Base-by-base conservation (phyloP, 2,797 vertebrate genomes). In the Tarsius wallacei region DNA sequence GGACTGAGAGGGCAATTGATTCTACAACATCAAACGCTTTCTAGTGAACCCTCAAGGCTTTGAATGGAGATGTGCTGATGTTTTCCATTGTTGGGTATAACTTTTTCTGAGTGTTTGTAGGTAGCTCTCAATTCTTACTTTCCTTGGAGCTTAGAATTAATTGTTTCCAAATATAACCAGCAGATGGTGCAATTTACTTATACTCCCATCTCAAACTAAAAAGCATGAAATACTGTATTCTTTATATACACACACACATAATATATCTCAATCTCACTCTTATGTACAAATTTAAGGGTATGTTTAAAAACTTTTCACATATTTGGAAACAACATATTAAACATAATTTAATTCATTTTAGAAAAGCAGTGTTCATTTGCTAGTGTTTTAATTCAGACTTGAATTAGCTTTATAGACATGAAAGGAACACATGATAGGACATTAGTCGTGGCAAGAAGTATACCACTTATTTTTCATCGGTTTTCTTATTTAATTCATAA, bases 111-210 rank as follows among this genome's bases (percentile, higher is more conserved):
- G 42, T 68, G 1, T 73, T 96, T 47, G 76, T 57, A 63, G 26
- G 21, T 63, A 61, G 26, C 7, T 82, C 19, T 81, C 26, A 63
- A 22, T 78, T 94, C 63, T 87, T 86, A 33, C 14, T 94, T 96
- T 71, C 22, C 28, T 66, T 47, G 28, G 53, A 89, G n/a, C 24
- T 97, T 61, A 91, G 84, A 84, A 59, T 96, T 68, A 87, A 59
- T 16, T 90, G 53, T 84, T 97, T 90, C 88, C 74, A 0, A 94
- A 93, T 47, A 17, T 0, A 87, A n/a, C 98, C 99, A 98, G 98
- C 96, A 99, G 99, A 97, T 99, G 99, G 99, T 96, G 98, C 98
- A 96, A 97, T 98, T 97, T 90, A 83, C 98, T 91, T 97, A 96
- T 78, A 82, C 31, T 73, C 2, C 2, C 31, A 53, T 61, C 13